Evolutionary conservation across 2,113 vertebrate species (phyloP), one percentile per base, ranked within the genome.

Genomic region (Mungos mungo): DNA sequence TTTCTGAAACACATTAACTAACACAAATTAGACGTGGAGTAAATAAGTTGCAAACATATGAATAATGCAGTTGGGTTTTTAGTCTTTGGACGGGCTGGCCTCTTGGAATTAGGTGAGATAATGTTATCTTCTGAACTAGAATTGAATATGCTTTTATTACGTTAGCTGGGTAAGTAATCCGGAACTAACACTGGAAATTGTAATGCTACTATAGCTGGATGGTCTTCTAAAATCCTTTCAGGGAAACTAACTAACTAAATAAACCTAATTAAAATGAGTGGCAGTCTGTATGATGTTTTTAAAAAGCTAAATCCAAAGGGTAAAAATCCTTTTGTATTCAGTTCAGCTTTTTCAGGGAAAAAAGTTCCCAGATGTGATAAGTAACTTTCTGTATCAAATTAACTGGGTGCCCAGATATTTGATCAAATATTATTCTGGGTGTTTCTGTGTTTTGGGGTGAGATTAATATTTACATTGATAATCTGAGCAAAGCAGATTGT

Each of bases 41-140:
- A 66, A 90, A 23, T 80, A 95, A 93, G 25, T 50, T 93, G 41
- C 38, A 86, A 95, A 85, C 14, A 90, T n/a, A 50, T 27, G 71
- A 82, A 69, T n/a, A 85, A 76, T 35, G 21, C 3, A 68, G 33
- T 52, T 1, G 1, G 84, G 19, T 65, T 71, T 33, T 91, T 47
- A 69, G 31, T 38, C 31, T 93, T 79, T 54, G 35, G 86, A 38
- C 45, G 72, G 45, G 23, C 29, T 92, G n/a, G 18, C 27, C 45
- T 83, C 29, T 88, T 80, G 66, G 23, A 93, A 87, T 94, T 68
- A 68, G 72, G 83, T 93, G 68, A 88, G n/a, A 86, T 65, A 71
- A 82, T 29, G 47, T 79, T 65, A 72, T 52, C 82, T 91, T 90
- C 45, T 87, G 54, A 96, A 86, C 65, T 91, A 38, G 19, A 82